Evolutionary conservation across 2,888 invertebrate species (phyloP).

Genomic region (Spatulosminthurus flaviceps): DNA sequence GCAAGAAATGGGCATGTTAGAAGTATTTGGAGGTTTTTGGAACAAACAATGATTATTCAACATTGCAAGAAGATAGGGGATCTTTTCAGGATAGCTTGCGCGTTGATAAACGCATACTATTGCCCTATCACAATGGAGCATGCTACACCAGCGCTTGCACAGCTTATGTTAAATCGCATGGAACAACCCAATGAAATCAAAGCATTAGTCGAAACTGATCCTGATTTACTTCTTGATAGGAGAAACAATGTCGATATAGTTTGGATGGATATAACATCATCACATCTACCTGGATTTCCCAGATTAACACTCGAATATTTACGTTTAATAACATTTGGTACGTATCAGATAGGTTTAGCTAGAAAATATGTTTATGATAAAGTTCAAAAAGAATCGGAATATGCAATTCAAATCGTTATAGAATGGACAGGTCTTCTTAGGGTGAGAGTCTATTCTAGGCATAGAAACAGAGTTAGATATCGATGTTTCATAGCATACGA

Average conservation of each 20-base stretch:
- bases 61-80: conserved; percentile 29
- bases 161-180: neutral
- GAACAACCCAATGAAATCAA: neutral
- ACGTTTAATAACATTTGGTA: neutral
- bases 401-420: neutral
- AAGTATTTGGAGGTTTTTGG: conserved; percentile 29
- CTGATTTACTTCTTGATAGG: neutral
- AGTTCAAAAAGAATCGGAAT: neutral
- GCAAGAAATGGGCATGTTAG: conserved; percentile 39
- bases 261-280: neutral
- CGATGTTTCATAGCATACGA: neutral
- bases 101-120: conserved; percentile 30
- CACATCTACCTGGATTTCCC: conserved; percentile 16
- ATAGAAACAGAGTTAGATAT: neutral
- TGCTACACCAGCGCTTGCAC: neutral
- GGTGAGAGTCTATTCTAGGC: neutral
- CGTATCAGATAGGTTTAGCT: conserved; percentile 15
- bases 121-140: neutral
- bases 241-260: too few relatives aligned
- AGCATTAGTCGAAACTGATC: neutral
- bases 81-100: conserved; percentile 42
- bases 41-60: neutral
- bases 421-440: conserved; percentile 8
- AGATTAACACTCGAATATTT: neutral
- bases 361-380: conserved; percentile 11